Evolutionary conservation across 2,113 vertebrate genomes (phyloP), one percentile per base, ranked within the genome.

Genomic region (Elephas maximus): DNA sequence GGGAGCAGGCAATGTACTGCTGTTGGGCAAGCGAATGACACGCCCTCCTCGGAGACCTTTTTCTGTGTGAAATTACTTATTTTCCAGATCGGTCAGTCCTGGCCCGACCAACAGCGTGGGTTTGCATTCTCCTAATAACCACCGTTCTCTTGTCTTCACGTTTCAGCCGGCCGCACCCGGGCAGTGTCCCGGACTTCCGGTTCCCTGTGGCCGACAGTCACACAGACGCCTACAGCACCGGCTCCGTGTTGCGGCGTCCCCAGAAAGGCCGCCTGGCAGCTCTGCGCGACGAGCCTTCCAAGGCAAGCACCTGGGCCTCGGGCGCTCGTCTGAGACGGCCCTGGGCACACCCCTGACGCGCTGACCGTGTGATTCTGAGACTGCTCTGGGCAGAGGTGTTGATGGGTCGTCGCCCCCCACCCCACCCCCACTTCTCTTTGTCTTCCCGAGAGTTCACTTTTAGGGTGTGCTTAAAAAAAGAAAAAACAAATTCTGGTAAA

Each of bases 241-340:
- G 99, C 0, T 93, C 98, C 0, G 99, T 99, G 95, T 98, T 99
- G 85, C 98, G 99, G 53, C 98, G 99, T 41, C 99, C 99, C 51
- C 99, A 99, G 97, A 99, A 99, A 93, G 99, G 99, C 14, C 99
- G 99, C 0, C 98, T 99, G 92, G 99, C 99, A 2, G 99, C 99
- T 12, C 98, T 99, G 11, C 98, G 99, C n/a, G 99, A 99, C 2
- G 99, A 99, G 84, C 99, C 99, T 0, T 99, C 99, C 53, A 99
- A 99, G 99, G 99, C 99, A 91, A 98, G 78, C 44, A 4, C 93
- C 69, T 20, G 60, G 18, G 18, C 60, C 60, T 21, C 60, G 60
- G 53, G 53, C 12, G 60, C 18, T 4, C 60, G 5, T 6, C 60
- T 62, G 53, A 57, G 15, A 12, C 15, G 53, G 11, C 53, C 11